A percentile compares a stretch with the other conserved stretches of the same genome.
phyloP scores from a whole-genome alignment of 2,797 vertebrate genomes.

The Enteromius unitaeniatus region DNA sequence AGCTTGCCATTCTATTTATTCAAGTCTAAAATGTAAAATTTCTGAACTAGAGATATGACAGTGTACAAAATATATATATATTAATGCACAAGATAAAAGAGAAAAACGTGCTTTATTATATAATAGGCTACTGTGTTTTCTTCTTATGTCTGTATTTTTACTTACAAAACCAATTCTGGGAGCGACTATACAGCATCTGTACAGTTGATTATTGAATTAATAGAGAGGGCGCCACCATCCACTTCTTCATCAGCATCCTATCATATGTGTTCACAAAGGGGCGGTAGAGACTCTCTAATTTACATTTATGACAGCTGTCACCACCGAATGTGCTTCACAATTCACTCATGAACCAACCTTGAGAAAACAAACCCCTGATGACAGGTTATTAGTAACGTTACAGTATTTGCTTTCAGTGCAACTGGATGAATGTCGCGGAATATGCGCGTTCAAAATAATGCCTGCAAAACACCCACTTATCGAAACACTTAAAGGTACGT shows the following conservation, averaged over 20 bases:
- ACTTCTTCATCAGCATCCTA: neutral
- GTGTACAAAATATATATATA: too few relatives aligned
- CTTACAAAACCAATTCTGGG: neutral
- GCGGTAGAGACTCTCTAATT: neutral
- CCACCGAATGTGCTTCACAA: neutral
- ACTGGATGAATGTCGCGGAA: neutral
- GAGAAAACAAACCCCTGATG: slow-evolving; percentile 19
- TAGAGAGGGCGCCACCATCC: neutral
- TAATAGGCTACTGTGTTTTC: neutral
- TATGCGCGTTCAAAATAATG: slow-evolving; percentile 45
- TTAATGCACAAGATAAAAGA: neutral
- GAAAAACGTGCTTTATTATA: too few relatives aligned
- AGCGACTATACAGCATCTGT: neutral
- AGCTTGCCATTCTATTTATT: neutral
- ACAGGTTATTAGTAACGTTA: neutral
- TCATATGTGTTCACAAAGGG: slow-evolving; percentile 3
- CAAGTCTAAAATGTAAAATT: neutral
- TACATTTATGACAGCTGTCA: slow-evolving; percentile 1
- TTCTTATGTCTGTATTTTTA: neutral
- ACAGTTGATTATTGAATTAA: neutral
- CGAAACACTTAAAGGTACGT: slow-evolving; percentile 60
- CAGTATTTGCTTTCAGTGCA: neutral
- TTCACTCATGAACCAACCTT: neutral
- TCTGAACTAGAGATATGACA: too few relatives aligned
- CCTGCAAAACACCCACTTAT: slow-evolving; percentile 58